Evolutionary conservation across 2,797 vertebrate genomes (phyloP).

Genomic region (Schizopygopsis pylzovi): DNA sequence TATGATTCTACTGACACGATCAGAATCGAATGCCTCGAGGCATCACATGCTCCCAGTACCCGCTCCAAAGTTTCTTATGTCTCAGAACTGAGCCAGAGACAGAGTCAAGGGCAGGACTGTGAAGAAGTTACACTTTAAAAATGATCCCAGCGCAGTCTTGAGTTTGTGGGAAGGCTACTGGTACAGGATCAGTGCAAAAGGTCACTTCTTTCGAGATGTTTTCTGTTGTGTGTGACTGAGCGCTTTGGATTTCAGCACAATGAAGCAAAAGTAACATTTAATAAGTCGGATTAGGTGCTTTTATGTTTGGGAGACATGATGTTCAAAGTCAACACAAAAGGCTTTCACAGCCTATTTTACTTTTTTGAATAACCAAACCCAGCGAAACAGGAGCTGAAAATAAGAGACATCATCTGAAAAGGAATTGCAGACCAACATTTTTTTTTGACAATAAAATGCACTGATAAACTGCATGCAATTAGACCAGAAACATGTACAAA

Average conservation of each 20-base stretch:
- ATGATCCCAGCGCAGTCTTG: neutral
- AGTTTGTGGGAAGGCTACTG: neutral
- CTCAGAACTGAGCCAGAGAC: neutral
- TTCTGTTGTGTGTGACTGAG: neutral
- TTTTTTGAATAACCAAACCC: neutral
- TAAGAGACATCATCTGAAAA: neutral
- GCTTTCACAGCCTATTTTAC: neutral
- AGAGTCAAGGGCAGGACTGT: neutral
- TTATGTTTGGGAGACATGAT: neutral
- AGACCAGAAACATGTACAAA: too few species aligned
- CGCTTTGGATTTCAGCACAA: neutral
- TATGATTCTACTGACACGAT: slow-evolving; percentile 66
- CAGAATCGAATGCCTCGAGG: slow-evolving; percentile 65
- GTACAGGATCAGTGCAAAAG: neutral
- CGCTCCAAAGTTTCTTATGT: neutral
- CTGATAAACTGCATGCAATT: too few species aligned
- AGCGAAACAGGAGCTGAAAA: neutral
- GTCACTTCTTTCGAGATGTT: neutral
- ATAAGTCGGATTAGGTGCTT: neutral
- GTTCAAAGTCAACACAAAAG: neutral
- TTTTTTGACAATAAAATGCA: too few species aligned
- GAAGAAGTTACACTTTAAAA: slow-evolving; percentile 4
- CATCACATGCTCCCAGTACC: slow-evolving; percentile 62
- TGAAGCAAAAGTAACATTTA: neutral
- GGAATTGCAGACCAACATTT: neutral